These are phyloP conservation scores for Myathropa florea DNA, from an alignment of 2,888 invertebrate genomes.

Conservation along the genomic window DNA sequence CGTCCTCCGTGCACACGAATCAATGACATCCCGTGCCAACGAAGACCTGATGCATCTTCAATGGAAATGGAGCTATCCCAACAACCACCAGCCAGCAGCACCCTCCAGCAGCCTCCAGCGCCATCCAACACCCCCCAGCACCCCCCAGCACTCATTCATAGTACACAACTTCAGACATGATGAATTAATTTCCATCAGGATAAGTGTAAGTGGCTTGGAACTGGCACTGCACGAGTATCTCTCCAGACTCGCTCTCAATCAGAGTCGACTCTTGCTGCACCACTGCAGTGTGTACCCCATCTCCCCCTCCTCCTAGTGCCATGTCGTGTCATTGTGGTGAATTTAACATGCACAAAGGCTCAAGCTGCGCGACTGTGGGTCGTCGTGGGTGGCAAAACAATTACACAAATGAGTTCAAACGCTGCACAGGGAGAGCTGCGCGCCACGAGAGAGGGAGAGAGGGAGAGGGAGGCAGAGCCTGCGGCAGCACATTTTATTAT, in stretches of 20 bases:
- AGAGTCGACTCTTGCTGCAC: slow-evolving; percentile 27
- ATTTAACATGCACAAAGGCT: slow-evolving; percentile 46
- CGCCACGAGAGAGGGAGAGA: too few relatives aligned
- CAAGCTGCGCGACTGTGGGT: neutral
- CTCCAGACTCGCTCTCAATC: slow-evolving; percentile 31
- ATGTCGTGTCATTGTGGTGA: slow-evolving; percentile 40
- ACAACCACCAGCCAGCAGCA: neutral
- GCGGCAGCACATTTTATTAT: slow-evolving; percentile 27
- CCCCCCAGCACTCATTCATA: neutral
- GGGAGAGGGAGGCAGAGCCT: neutral
- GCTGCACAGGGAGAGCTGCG: slow-evolving; percentile 21
- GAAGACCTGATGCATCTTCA: too few relatives aligned
- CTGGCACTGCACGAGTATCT: slow-evolving; percentile 20
- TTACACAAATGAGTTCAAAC: slow-evolving; percentile 66
- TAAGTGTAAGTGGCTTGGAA: slow-evolving; percentile 57
- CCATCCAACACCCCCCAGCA: neutral
- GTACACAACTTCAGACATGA: slow-evolving; percentile 47
- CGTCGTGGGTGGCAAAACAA: slow-evolving; percentile 39
- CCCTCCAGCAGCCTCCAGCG: too few relatives aligned
- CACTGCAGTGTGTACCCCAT: neutral
- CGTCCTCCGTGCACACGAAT: too few relatives aligned
- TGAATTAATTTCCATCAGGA: slow-evolving; percentile 67
- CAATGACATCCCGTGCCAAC: too few relatives aligned
- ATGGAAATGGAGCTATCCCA: neutral
- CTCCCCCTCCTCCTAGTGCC: neutral